phyloP scores from a whole-genome alignment of 2,888 invertebrate genomes.

The Heliconius erato region DNA sequence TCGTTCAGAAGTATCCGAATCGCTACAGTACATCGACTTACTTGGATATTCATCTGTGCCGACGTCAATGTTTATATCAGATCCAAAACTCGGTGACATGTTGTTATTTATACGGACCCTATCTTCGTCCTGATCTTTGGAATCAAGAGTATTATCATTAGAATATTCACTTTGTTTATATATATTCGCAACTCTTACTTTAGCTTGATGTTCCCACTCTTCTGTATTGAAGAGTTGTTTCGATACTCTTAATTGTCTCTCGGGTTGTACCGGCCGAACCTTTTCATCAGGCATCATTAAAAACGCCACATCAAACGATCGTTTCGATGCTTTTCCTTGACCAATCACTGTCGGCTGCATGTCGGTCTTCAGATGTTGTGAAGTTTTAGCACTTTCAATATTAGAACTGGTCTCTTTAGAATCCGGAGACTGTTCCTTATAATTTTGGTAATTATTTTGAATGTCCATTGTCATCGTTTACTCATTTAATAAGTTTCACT shows the following conservation, averaged over 20 bases:
- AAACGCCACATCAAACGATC: constrained; percentile 96
- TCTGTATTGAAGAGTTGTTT: constrained; percentile 81
- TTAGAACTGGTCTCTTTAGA: constrained; percentile 78
- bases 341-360: constrained; percentile 73
- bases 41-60: constrained; percentile 83
- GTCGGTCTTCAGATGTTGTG: constrained; percentile 72
- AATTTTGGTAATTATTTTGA: constrained; percentile 83
- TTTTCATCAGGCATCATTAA: constrained; percentile 95
- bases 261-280: constrained; percentile 87
- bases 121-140: constrained; percentile 79
- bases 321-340: constrained; percentile 85
- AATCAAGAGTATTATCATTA: constrained; percentile 71
- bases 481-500: constrained; percentile 76
- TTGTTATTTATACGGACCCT: constrained; percentile 77
- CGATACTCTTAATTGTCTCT: constrained; percentile 83
- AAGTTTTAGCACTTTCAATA: constrained; percentile 83
- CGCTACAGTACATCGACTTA: constrained; percentile 81
- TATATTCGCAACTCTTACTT: constrained; percentile 72
- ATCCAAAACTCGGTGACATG: constrained; percentile 80
- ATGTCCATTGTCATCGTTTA: constrained; percentile 90
- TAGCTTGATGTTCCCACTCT: constrained; percentile 80
- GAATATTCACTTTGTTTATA: constrained; percentile 79
- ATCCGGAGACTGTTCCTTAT: constrained; percentile 81
- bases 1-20: constrained; percentile 81
- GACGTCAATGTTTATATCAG: constrained; percentile 82